These are phyloP conservation scores for Hycleus phaleratus DNA, from an alignment of 1,140 invertebrate species.

Conservation along the genomic window DNA sequence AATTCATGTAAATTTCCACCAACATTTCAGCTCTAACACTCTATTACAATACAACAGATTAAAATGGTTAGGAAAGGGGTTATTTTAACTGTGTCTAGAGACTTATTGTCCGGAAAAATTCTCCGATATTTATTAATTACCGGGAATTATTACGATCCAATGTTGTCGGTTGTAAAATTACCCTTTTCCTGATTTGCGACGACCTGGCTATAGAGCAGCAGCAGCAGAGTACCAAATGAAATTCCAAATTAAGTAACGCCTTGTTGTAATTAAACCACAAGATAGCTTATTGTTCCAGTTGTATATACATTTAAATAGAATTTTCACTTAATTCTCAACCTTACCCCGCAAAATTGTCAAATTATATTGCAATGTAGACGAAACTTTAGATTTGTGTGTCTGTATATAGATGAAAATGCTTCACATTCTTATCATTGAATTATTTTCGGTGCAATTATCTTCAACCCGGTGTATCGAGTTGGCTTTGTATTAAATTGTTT, in stretches of 20 bases:
- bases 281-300: constrained; percentile 35
- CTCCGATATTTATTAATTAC: too few species aligned
- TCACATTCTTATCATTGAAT: constrained; percentile 29
- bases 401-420: constrained; percentile 12
- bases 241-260: constrained; percentile 38
- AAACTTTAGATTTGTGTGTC: constrained; percentile 9
- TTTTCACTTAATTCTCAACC: too few species aligned
- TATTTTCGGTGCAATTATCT: constrained; percentile 32
- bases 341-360: too few species aligned
- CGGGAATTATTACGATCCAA: too few species aligned
- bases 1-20: too few species aligned
- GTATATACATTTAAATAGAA: too few species aligned
- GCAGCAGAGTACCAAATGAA: constrained; percentile 32
- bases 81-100: too few species aligned
- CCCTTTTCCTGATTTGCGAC: constrained; percentile 39
- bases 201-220: constrained; percentile 21
- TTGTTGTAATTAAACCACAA: constrained; percentile 33
- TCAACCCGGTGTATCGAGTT: constrained; percentile 23
- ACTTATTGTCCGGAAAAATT: too few species aligned
- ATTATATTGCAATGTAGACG: too few species aligned
- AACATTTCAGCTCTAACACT: too few species aligned
- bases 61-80: too few species aligned
- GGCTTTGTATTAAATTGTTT: neutral
- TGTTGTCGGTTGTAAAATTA: constrained; percentile 29
- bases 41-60: too few species aligned